A percentile compares a stretch with the other conserved stretches of the same genome.
phyloP scores from a whole-genome alignment of 1,140 invertebrate genomes.

The Aporrectodea caliginosa region DNA sequence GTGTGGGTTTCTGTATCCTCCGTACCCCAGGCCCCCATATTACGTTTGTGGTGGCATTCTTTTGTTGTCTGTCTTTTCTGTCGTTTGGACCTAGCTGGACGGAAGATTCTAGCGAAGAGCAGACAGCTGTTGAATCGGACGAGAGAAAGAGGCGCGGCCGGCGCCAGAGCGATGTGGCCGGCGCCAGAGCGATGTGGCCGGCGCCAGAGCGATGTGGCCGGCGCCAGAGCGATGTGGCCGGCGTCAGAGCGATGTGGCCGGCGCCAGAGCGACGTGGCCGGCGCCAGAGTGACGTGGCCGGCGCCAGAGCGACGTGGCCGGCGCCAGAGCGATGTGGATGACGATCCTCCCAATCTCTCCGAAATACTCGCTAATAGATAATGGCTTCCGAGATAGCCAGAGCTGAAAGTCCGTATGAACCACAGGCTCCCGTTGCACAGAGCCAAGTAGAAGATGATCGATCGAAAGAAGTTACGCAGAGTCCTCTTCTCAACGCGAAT shows the following conservation, averaged over 20 bases:
- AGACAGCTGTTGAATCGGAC: slow-evolving; percentile 21
- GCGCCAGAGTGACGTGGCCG: no score
- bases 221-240: no score
- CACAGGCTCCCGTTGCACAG: slow-evolving; percentile 7
- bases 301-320: no score
- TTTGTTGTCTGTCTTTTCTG: no score
- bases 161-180: no score
- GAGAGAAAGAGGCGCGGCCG: neutral
- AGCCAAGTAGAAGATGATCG: slow-evolving; percentile 8
- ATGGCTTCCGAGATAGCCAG: neutral
- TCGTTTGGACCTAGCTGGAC: neutral
- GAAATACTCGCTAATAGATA: neutral
- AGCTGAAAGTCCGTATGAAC: neutral
- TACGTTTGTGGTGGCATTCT: no score
- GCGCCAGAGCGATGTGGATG: neutral
- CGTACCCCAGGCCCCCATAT: no score
- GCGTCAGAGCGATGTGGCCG: no score
- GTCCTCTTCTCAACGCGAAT: neutral
- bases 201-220: no score
- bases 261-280: no score
- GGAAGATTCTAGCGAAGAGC: neutral
- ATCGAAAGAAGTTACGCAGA: neutral
- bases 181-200: no score
- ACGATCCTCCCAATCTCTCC: neutral
- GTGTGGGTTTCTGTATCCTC: no score